These are phyloP conservation scores for Zoanthus sociatus DNA, from an alignment of 92 coral and sea anemone species.

Conservation along the genomic window DNA sequence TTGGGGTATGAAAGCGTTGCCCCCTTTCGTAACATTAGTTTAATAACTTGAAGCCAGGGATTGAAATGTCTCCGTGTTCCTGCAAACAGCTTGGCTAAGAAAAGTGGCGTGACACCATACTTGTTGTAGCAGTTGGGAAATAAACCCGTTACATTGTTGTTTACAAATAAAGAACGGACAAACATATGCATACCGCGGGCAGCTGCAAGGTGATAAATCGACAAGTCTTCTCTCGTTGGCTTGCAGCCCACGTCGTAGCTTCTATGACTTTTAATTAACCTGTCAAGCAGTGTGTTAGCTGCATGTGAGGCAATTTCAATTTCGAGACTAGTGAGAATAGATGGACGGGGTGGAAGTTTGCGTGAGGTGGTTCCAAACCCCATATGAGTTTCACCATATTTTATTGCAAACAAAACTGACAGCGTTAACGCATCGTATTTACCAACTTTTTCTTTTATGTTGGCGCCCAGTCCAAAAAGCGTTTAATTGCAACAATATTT, in stretches of 20 bases:
- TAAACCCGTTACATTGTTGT: conserved; percentile 31
- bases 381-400: background rate
- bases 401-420: conserved; percentile 41
- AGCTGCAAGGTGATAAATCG: conserved; percentile 78
- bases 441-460: conserved; percentile 18
- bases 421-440: conserved; percentile 33
- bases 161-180: conserved; percentile 41
- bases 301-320: conserved; percentile 49
- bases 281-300: conserved; percentile 18
- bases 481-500: conserved; percentile 55
- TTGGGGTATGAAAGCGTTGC: conserved; percentile 48
- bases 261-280: background rate
- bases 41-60: conserved; percentile 60
- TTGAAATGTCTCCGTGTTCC: conserved; percentile 13
- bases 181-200: conserved; percentile 65
- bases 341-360: background rate
- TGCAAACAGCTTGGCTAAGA: conserved; percentile 62
- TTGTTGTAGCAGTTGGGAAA: conserved; percentile 63
- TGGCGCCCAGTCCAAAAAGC: conserved; percentile 42
- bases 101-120: conserved; percentile 71
- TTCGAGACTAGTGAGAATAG: conserved; percentile 41
- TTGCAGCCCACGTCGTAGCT: conserved; percentile 15
- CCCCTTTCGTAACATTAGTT: conserved; percentile 18
- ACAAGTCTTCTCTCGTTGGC: conserved; percentile 38
- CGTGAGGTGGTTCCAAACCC: background rate